Conservation (phyloP, 2,888 invertebrate genomes). For the Chrysopilus asiliformis region DNA sequence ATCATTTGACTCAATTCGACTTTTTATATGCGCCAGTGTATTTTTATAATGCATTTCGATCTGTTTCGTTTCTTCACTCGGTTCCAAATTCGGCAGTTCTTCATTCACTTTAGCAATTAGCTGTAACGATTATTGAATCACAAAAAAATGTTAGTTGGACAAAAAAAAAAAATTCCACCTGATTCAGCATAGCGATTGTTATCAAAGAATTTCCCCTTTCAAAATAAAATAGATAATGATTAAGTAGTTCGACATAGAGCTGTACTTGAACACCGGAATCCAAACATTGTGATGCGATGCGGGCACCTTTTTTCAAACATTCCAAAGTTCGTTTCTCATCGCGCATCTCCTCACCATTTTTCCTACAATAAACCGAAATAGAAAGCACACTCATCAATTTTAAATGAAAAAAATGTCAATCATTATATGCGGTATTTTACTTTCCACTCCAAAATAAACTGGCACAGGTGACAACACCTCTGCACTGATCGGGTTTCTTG, state of each 20-base stretch:
- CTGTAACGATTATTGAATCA: constrained; percentile 35
- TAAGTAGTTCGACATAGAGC: constrained; percentile 85
- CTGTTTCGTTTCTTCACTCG: constrained; percentile 91
- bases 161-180: constrained; percentile 28
- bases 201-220: constrained; percentile 66
- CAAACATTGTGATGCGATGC: constrained; percentile 96
- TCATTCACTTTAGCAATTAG: constrained; percentile 86
- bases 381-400: constrained; percentile 1
- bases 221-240: constrained; percentile 84
- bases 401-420: not conserved
- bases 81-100: constrained; percentile 84
- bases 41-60: constrained; percentile 91
- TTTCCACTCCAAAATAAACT: constrained; percentile 96
- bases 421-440: constrained; percentile 19
- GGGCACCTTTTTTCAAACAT: constrained; percentile 87
- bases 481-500: constrained; percentile 96
- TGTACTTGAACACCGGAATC: constrained; percentile 94
- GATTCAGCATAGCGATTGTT: constrained; percentile 43
- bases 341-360: constrained; percentile 50
- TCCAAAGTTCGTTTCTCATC: constrained; percentile 87
- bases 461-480: constrained; percentile 86
- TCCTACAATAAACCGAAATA: constrained; percentile 19
- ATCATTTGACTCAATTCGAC: constrained; percentile 39
- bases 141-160: not conserved
- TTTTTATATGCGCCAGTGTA: constrained; percentile 68